These are phyloP conservation scores for Triplophysa dalaica DNA, from an alignment of 2,113 vertebrate species.

Conservation along the genomic window DNA sequence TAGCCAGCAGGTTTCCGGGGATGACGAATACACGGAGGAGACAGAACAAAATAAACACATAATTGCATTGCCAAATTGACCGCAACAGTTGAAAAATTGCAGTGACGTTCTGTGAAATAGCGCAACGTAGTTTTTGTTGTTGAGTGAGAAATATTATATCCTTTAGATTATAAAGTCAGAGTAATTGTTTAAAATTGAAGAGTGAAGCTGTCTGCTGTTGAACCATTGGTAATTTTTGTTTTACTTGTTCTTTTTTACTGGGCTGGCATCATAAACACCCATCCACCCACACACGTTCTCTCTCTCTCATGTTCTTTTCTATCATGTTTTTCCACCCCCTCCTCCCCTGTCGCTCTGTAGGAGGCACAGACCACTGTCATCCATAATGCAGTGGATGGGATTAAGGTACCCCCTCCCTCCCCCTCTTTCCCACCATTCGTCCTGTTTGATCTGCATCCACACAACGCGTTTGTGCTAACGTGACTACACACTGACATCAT, in stretches of 20 bases:
- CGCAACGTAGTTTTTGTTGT: neutral
- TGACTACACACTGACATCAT: slow-evolving; percentile 39
- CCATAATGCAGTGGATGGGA: slow-evolving; percentile 75
- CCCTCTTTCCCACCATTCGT: slow-evolving; percentile 29
- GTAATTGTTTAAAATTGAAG: neutral
- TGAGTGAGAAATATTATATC: neutral
- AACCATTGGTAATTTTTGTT: slow-evolving; percentile 7
- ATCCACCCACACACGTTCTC: slow-evolving; percentile 43
- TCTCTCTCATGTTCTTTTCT: slow-evolving; percentile 31
- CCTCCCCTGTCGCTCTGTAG: slow-evolving; percentile 56
- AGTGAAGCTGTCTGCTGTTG: neutral
- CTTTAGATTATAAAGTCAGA: neutral
- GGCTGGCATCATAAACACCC: slow-evolving; percentile 50
- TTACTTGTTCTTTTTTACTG: neutral
- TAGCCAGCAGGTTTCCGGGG: neutral
- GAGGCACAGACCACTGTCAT: slow-evolving; percentile 78
- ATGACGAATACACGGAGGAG: slow-evolving; percentile 1
- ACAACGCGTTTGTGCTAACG: slow-evolving; percentile 48
- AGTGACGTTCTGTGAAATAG: too few relatives aligned
- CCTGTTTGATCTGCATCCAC: slow-evolving; percentile 38
- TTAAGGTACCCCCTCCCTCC: slow-evolving; percentile 67
- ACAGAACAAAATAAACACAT: slow-evolving; percentile 12
- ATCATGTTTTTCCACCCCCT: slow-evolving; percentile 34
- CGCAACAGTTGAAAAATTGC: neutral
- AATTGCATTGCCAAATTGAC: neutral